Evolutionary conservation across 2,113 vertebrate genomes (phyloP), one percentile per base, ranked within the genome.

Genomic region (Protobothrops mucrosquamatus): DNA sequence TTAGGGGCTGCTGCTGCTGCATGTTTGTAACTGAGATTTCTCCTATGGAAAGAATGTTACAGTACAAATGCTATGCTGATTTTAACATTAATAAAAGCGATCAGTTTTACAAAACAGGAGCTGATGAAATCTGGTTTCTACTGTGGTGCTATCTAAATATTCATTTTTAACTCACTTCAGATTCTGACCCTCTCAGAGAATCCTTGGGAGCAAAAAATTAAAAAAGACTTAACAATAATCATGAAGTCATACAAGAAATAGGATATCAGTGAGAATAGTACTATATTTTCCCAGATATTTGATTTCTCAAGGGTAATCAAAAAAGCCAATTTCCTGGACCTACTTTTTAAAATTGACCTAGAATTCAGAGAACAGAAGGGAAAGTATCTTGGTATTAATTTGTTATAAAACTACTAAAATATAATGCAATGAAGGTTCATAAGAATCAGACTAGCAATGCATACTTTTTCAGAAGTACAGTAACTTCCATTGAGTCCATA

Each of bases 321-420:
- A 89, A 89, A 89, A 56, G 24, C 2, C 61, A 86, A 43, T 39
- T 52, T 23, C 87, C 56, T 87, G 55, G 26, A 61, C 46, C 59
- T 85, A 54, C 52, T 85, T 92, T 92, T 64, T n/a, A 61, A 2
- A 34, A 87, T 89, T 94, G 91, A 92, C 91, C 88, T 87, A 92
- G 57, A 92, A 64, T 26, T 89, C n/a, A 20, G 39, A 48, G 74
- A 86, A 87, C 29, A 48, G 91, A 92, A 29, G 26, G 2, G 8
- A 85, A 91, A 55, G 55, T 57, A 81, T 48, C 22, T 34, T 74
- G 88, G 51, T 12, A 52, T 87, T 81, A n/a, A 34, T 10, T 39
- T 74, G 90, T 87, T 43, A 55, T 87, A 43, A 55, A 92, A 54
- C 24, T 61, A 87, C 46, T 94, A n/a, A 29, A n/a, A 51, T 43